These are phyloP conservation scores for Pyrochroa serraticornis DNA, from an alignment of 2,888 invertebrate species.

Conservation along the genomic window DNA sequence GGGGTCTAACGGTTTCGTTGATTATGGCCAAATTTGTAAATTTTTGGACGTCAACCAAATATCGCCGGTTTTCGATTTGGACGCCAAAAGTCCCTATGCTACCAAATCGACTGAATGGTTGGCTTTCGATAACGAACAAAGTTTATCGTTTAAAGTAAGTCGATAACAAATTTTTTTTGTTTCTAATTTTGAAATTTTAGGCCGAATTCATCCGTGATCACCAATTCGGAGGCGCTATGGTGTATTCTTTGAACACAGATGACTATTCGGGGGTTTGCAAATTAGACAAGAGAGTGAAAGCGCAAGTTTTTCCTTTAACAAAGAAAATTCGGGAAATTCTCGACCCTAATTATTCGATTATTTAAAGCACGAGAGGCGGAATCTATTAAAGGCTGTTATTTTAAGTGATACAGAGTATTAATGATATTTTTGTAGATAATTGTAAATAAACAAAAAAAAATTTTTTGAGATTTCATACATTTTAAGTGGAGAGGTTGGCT, in stretches of 20 bases:
- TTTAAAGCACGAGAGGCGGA: conserved; percentile 7
- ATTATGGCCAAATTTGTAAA: conserved; percentile 72
- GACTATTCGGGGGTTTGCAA: conserved; percentile 70
- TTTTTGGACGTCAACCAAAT: conserved; percentile 66
- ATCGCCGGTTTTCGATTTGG: conserved; percentile 66
- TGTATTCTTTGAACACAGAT: conserved; percentile 82
- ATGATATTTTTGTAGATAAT: background rate
- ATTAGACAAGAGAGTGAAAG: conserved; percentile 8
- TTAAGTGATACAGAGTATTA: background rate
- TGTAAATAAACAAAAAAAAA: background rate
- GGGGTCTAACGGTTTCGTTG: conserved; percentile 72
- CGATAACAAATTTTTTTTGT: background rate
- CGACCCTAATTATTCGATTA: conserved; percentile 22
- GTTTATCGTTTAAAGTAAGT: conserved; percentile 72
- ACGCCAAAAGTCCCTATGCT: conserved; percentile 79
- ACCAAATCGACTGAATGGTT: conserved; percentile 77
- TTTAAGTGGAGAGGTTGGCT: background rate
- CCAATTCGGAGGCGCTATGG: conserved; percentile 80
- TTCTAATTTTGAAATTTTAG: conserved; percentile 27
- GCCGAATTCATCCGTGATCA: conserved; percentile 64
- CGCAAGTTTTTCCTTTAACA: conserved; percentile 15
- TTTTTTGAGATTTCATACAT: background rate
- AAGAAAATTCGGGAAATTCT: conserved; percentile 22
- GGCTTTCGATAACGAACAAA: conserved; percentile 77
- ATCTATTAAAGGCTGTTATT: conserved; percentile 14